Evolutionary conservation across 92 coral and sea anemone genomes (phyloP).

Genomic region (Paramuricea clavata): DNA sequence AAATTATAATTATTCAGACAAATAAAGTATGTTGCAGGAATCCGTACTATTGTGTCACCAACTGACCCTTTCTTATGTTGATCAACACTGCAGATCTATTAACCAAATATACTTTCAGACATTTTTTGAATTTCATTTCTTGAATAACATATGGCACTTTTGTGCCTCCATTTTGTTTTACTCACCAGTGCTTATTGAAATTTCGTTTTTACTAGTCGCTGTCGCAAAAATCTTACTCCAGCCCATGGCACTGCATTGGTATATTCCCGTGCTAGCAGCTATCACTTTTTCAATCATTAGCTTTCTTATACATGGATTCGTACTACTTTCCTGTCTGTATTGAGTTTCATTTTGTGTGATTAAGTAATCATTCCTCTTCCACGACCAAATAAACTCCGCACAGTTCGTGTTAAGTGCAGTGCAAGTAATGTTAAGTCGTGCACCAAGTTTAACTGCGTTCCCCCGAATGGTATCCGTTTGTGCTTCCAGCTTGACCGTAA

Average conservation of each 20-base stretch:
- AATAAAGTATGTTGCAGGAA: too few relatives aligned
- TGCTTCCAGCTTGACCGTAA: background rate
- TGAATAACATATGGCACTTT: too few relatives aligned
- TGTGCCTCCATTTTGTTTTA: too few relatives aligned
- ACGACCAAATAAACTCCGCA: background rate
- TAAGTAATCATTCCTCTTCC: background rate
- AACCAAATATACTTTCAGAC: too few relatives aligned
- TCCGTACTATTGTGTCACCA: too few relatives aligned
- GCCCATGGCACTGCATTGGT: background rate
- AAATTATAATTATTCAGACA: too few relatives aligned
- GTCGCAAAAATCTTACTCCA: background rate
- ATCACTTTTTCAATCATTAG: background rate
- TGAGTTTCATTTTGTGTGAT: background rate
- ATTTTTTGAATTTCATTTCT: too few relatives aligned
- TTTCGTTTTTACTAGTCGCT: background rate
- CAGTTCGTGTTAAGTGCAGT: background rate
- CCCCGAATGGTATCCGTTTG: background rate
- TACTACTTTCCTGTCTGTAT: background rate
- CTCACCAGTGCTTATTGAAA: background rate
- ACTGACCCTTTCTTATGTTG: too few relatives aligned
- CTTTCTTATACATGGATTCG: background rate
- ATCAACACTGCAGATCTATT: too few relatives aligned
- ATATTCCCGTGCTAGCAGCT: background rate
- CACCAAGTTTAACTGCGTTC: background rate
- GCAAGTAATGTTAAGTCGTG: slow-evolving; percentile 1